phyloP scores from a whole-genome alignment of 1,140 invertebrate genomes.

The Cotesia chilonis region DNA sequence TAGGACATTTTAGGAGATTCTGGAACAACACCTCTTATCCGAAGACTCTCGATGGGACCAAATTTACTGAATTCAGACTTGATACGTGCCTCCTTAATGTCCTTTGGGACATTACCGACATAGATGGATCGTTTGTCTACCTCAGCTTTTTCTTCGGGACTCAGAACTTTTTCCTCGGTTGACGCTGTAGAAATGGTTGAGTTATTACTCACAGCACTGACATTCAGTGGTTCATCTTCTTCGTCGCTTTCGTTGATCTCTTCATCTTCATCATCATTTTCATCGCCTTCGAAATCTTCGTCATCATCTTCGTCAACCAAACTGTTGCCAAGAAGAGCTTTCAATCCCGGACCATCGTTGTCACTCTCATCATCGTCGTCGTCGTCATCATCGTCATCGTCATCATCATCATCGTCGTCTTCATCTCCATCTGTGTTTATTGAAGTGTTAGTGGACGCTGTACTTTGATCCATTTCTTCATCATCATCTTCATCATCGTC shows the following conservation, averaged over 20 bases:
- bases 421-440: constrained; percentile 38
- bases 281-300: constrained; percentile 49
- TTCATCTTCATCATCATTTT: constrained; percentile 50
- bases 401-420: constrained; percentile 43
- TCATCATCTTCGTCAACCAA: constrained; percentile 54
- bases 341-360: constrained; percentile 31
- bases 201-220: constrained; percentile 12
- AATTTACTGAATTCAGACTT: constrained; percentile 70
- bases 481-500: constrained; percentile 39
- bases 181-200: background rate
- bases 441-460: background rate
- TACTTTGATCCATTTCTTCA: constrained; percentile 32
- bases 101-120: constrained; percentile 74
- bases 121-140: constrained; percentile 69
- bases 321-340: constrained; percentile 47
- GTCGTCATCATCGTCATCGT: constrained; percentile 46
- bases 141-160: constrained; percentile 47
- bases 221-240: constrained; percentile 35
- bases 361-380: constrained; percentile 41
- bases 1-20: constrained; percentile 66
- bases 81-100: constrained; percentile 44
- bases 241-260: constrained; percentile 35
- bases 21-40: constrained; percentile 69
- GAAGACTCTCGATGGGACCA: constrained; percentile 71
- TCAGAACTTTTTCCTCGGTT: background rate